These are phyloP conservation scores for Caranx ignobilis DNA, from an alignment of 2,113 vertebrate species.

Conservation along the genomic window DNA sequence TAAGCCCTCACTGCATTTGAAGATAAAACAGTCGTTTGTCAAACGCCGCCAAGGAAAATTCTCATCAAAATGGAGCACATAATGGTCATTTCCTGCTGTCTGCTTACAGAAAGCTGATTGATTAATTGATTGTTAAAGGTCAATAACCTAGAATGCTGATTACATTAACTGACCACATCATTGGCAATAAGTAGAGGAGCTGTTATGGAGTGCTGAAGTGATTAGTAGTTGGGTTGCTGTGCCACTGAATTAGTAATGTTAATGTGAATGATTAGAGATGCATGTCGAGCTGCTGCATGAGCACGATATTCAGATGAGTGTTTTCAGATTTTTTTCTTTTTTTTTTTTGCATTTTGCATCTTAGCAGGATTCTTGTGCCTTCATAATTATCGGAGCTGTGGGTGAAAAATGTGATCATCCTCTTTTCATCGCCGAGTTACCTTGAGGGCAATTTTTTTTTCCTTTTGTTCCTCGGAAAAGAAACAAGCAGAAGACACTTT, in stretches of 20 bases:
- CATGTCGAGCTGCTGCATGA: background rate
- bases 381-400: background rate
- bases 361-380: constrained; percentile 10
- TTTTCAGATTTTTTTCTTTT: background rate
- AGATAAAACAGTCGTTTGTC: constrained; percentile 63
- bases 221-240: constrained; percentile 9
- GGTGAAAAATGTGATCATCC: background rate
- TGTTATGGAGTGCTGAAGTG: constrained; percentile 12
- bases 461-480: constrained; percentile 17
- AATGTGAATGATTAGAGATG: constrained; percentile 14
- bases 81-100: constrained; percentile 18
- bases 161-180: constrained; percentile 12
- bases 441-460: background rate
- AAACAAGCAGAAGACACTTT: background rate
- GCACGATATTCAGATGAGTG: background rate
- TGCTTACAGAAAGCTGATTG: background rate
- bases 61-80: constrained; percentile 29
- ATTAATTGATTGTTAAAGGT: constrained; percentile 28
- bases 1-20: constrained; percentile 54
- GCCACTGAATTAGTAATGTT: constrained; percentile 34
- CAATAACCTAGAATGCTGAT: constrained; percentile 15
- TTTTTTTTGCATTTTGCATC: background rate
- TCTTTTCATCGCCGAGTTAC: background rate
- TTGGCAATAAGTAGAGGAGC: background rate
- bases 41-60: constrained; percentile 46